A percentile compares a stretch with the other conserved stretches of the same genome.
Evolutionary conservation across 2,888 invertebrate species (phyloP).

Genomic region (Rhodophaea formosa): DNA sequence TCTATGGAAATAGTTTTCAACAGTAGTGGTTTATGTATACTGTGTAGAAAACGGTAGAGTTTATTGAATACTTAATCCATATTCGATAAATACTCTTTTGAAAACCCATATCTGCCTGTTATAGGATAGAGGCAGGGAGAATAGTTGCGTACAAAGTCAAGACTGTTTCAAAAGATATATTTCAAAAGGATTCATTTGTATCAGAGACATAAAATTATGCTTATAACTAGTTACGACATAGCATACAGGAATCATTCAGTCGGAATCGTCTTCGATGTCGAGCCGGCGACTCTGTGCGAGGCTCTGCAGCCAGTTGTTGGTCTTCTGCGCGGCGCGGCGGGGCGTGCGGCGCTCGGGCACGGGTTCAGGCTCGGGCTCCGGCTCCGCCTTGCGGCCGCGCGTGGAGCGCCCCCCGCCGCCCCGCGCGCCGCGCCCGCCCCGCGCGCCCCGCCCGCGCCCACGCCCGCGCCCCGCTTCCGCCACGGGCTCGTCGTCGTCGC

Average conservation of each 20-base stretch:
- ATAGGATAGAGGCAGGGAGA: background rate
- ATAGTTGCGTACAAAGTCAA: background rate
- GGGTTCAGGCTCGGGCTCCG: slow-evolving; percentile 38
- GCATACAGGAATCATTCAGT: slow-evolving; percentile 33
- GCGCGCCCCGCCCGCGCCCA: slow-evolving; percentile 30
- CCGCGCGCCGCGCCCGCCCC: slow-evolving; percentile 31
- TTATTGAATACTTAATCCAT: no score
- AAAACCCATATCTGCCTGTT: no score
- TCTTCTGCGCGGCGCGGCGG: slow-evolving; percentile 63
- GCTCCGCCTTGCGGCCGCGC: slow-evolving; percentile 28
- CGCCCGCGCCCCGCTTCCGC: slow-evolving; percentile 28
- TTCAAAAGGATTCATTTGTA: background rate
- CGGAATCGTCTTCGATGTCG: slow-evolving; percentile 67
- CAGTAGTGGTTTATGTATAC: no score
- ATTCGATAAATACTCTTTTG: no score
- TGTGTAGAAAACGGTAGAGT: no score
- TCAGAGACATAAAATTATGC: background rate
- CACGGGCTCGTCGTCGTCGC: slow-evolving; percentile 53
- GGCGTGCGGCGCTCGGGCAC: slow-evolving; percentile 60
- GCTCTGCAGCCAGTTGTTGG: slow-evolving; percentile 57
- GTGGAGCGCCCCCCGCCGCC: slow-evolving; percentile 26
- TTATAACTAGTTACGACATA: background rate
- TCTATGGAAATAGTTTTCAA: no score
- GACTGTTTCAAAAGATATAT: background rate
- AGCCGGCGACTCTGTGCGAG: slow-evolving; percentile 48